Conservation (phyloP, 2,888 invertebrate species). For the Pristionchus maxplancki region DNA sequence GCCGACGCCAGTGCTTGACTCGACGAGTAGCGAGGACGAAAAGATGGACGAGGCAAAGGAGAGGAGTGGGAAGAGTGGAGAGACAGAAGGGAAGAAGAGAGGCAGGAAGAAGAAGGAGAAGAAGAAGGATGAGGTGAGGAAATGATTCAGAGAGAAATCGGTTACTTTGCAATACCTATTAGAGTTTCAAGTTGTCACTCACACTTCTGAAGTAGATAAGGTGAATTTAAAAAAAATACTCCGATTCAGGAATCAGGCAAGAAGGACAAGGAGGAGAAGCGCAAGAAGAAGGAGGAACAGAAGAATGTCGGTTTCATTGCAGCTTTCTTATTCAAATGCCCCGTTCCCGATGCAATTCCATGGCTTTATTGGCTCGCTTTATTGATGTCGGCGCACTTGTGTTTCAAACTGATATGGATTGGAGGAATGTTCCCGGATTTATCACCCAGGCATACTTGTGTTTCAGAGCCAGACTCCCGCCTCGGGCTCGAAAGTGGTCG, state of each 20-base stretch:
- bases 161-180: too few relatives aligned
- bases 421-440: too few relatives aligned
- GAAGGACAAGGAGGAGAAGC: background rate
- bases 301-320: background rate
- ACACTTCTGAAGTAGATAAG: too few relatives aligned
- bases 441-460: background rate
- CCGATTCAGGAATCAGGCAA: background rate
- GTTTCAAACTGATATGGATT: too few relatives aligned
- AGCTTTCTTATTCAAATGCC: too few relatives aligned
- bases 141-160: background rate
- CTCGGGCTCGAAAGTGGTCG: constrained; percentile 23
- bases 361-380: too few relatives aligned
- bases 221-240: too few relatives aligned
- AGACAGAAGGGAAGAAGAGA: background rate
- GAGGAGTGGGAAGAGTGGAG: background rate
- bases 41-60: too few relatives aligned
- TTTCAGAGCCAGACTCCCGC: background rate
- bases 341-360: too few relatives aligned
- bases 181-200: too few relatives aligned
- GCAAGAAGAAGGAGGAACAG: background rate
- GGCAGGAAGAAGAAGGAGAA: background rate
- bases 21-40: background rate
- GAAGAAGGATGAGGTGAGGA: background rate
- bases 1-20: background rate
- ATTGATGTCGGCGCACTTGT: too few relatives aligned